phyloP scores from a whole-genome alignment of 1,140 invertebrate genomes.

The Drosophila tropicalis region DNA sequence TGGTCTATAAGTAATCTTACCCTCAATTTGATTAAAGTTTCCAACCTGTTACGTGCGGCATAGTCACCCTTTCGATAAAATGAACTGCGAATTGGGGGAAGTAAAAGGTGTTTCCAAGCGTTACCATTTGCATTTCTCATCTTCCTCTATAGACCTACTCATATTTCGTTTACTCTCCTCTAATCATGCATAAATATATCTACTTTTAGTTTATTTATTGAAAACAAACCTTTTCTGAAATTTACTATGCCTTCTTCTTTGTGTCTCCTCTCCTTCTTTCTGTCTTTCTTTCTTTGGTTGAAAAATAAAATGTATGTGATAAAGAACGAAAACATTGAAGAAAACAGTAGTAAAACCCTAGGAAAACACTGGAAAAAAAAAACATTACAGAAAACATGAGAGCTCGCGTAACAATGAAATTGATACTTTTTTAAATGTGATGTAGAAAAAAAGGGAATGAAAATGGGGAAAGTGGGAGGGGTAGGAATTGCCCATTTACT shows the following conservation, averaged over 20 bases:
- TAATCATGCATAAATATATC: constrained; percentile 10
- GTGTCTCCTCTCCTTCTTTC: too few species aligned
- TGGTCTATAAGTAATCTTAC: background rate
- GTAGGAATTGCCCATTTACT: background rate
- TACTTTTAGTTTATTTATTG: constrained; percentile 9
- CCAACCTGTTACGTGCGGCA: background rate
- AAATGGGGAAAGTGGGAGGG: constrained; percentile 1
- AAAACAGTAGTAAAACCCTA: constrained; percentile 13
- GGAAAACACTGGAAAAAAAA: constrained; percentile 5
- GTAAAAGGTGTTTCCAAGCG: background rate
- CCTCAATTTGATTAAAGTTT: background rate
- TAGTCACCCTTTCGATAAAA: background rate
- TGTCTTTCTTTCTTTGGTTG: background rate
- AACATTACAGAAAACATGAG: constrained; percentile 58
- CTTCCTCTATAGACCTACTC: background rate
- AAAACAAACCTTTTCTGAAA: constrained; percentile 30
- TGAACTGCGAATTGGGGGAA: too few species aligned
- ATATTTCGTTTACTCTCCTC: constrained; percentile 9
- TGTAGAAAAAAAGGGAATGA: constrained; percentile 6
- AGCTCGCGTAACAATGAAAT: constrained; percentile 79
- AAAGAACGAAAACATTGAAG: constrained; percentile 55
- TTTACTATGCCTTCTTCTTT: constrained; percentile 42
- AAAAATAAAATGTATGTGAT: constrained; percentile 36
- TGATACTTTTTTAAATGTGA: constrained; percentile 78
- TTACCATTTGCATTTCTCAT: constrained; percentile 1